Evolutionary conservation across 2,888 invertebrate genomes (phyloP).

Genomic region (Drosophila dives): DNA sequence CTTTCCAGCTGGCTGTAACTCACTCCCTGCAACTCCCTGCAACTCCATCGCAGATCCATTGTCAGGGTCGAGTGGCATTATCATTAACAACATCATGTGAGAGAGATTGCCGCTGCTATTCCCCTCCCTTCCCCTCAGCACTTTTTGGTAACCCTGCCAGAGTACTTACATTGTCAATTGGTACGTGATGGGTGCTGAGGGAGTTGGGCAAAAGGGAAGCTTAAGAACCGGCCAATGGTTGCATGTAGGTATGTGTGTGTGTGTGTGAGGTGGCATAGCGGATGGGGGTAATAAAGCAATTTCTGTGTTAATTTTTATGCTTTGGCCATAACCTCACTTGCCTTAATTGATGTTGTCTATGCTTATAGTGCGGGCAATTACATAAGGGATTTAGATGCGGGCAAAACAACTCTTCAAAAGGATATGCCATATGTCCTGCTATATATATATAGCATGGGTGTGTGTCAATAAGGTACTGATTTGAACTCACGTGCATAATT

Average conservation of each 20-base stretch:
- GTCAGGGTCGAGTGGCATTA: conserved; percentile 61
- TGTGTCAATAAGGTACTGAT: background rate
- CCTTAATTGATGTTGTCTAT: conserved; percentile 65
- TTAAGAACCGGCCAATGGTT: conserved; percentile 1
- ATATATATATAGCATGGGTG: background rate
- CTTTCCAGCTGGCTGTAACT: conserved; percentile 20
- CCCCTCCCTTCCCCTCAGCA: background rate
- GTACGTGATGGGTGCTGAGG: conserved; percentile 41
- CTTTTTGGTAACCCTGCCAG: conserved; percentile 2
- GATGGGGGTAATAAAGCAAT: conserved; percentile 68
- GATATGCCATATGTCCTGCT: background rate
- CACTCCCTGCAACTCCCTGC: background rate
- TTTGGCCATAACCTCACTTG: conserved; percentile 64
- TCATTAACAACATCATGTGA: conserved; percentile 73
- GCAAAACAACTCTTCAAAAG: conserved; percentile 2
- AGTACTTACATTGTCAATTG: conserved; percentile 64
- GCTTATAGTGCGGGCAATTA: conserved; percentile 58
- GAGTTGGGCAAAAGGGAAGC: conserved; percentile 2
- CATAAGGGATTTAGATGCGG: conserved; percentile 21
- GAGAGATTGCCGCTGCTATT: conserved; percentile 38
- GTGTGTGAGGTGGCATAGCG: background rate
- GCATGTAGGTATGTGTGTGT: background rate
- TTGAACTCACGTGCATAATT: background rate
- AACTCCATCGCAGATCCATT: conserved; percentile 18
- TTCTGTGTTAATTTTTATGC: conserved; percentile 73